A percentile compares a stretch with the other conserved stretches of the same genome.
These are phyloP conservation scores for Dysmachus trigonus DNA, from an alignment of 2,888 invertebrate genomes.

Conservation along the genomic window DNA sequence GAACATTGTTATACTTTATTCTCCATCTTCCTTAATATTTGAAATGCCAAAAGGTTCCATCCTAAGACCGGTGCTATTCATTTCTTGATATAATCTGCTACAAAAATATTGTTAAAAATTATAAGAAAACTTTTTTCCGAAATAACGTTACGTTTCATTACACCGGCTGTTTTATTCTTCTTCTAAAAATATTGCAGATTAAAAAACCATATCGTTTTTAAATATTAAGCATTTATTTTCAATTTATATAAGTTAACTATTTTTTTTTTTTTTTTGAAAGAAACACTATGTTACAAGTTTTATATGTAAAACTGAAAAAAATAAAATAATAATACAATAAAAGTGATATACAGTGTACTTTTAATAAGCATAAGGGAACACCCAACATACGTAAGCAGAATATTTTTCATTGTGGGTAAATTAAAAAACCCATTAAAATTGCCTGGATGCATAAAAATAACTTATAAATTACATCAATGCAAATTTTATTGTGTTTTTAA, in stretches of 20 bases:
- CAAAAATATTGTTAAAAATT: no score
- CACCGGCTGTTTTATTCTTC: no score
- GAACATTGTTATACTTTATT: no score
- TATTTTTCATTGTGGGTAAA: not conserved
- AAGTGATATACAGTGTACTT: not conserved
- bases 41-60: no score
- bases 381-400: not conserved
- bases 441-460: no score
- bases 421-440: not conserved
- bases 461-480: no score
- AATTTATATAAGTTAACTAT: slow-evolving; percentile 26
- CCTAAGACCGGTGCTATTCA: no score
- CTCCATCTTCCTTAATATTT: no score
- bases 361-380: not conserved
- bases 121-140: no score
- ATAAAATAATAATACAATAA: slow-evolving; percentile 4
- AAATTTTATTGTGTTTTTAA: not conserved
- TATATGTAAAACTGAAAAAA: not conserved
- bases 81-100: no score
- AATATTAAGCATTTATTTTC: slow-evolving; percentile 23
- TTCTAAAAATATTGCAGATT: not conserved
- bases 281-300: slow-evolving; percentile 16
- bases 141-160: no score
- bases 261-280: no score
- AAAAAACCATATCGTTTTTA: not conserved